These are phyloP conservation scores for Nyctibius grandis DNA, from an alignment of 2,797 vertebrate species.

Conservation along the genomic window DNA sequence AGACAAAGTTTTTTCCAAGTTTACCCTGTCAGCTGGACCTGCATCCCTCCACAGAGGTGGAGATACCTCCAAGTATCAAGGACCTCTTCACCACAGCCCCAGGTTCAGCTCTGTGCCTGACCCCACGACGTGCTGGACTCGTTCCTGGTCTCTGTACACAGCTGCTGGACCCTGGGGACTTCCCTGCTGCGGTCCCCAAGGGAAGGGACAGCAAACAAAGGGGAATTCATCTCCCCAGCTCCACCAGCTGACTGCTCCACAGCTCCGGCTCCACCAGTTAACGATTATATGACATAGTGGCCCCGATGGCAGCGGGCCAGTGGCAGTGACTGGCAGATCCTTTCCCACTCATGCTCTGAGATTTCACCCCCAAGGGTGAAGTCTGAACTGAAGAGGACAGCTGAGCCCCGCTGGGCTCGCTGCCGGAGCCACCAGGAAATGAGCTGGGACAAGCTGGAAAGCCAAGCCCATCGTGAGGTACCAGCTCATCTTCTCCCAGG, in stretches of 20 bases:
- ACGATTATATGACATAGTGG: not conserved
- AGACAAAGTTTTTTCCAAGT: not conserved
- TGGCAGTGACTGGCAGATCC: not conserved
- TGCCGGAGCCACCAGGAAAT: not conserved
- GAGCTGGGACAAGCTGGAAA: not conserved
- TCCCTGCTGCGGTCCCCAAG: not conserved
- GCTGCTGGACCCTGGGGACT: not conserved
- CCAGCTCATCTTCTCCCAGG: not conserved
- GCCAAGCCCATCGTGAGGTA: not conserved
- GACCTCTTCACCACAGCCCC: not conserved
- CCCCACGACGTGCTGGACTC: not conserved
- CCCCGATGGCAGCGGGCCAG: not conserved
- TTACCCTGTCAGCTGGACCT: not conserved
- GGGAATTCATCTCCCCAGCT: not conserved
- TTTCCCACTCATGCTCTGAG: not conserved
- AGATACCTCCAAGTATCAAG: not conserved
- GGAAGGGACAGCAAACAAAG: not conserved
- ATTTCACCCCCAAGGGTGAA: not conserved
- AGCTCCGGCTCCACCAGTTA: not conserved
- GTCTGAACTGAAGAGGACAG: not conserved
- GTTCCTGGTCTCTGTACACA: fast-evolving
- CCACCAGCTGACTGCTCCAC: not conserved
- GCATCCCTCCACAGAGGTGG: not conserved
- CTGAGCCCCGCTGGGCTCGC: not conserved
- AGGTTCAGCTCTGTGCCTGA: not conserved